Base-by-base conservation (phyloP, 2,797 vertebrate genomes). In the Fistularia tabacaria region DNA sequence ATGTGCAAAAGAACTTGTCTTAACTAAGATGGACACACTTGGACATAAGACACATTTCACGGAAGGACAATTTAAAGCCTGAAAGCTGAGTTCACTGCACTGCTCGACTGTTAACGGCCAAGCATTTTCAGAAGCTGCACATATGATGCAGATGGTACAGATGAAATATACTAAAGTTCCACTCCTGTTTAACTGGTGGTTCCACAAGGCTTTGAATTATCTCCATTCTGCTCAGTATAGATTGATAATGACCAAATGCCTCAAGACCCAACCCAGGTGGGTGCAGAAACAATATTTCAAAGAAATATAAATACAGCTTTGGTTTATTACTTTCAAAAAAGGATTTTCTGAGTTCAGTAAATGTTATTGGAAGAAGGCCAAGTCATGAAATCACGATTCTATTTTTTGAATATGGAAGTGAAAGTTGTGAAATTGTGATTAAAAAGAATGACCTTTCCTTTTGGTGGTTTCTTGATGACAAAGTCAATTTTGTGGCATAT, bases 151-250 rank as follows among this genome's bases (percentile, higher is more conserved):
- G 66, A 51, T 42, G 47, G 57, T 50, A 74, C 63, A 49, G 44
- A 75, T 52, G 61, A 84, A 71, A 76, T 77, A 64, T 84, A 82
- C 82, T 85, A 82, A 86, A 54, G 59, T 76, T 50, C 69, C 54
- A 40, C 51, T 76, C 60, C 70, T 69, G 53, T 74, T 65, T 69
- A 39, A 69, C 69, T 77, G 47, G 60, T 71, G 73, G n/a, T 81
- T 43, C 52, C 41, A 66, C 68, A 58, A 57, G 61, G 77, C 69
- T 87, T 83, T 83, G n/a, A 85, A 88, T 88, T 85, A 85, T 63
- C 61, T 75, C 51, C 52, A 74, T 75, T 81, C 71, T 76, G 66
- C 60, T 69, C 64, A 74, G 74, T 53, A 64, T 59, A 55, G 66
- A 69, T 54, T 81, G 64, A 82, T 75, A 79, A 80, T 69, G 73